phyloP scores from a whole-genome alignment of 2,888 invertebrate genomes.

The Platynereis dumerilii region DNA sequence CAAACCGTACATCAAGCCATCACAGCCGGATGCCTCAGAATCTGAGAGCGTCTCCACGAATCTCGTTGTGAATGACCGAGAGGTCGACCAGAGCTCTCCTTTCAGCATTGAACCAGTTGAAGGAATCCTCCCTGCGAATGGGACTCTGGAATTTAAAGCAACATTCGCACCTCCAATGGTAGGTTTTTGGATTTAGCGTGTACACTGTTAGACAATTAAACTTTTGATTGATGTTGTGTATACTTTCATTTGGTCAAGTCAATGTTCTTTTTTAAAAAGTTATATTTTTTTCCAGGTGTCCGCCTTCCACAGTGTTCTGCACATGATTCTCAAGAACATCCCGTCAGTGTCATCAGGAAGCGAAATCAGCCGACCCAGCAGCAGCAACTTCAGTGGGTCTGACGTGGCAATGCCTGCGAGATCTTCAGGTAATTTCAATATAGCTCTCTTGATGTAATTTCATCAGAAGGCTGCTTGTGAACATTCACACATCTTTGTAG shows the following conservation, averaged over 20 bases:
- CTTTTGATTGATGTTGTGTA: constrained; percentile 1
- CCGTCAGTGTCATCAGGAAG: constrained; percentile 36
- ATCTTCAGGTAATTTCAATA: too few species aligned
- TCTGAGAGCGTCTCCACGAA: background rate
- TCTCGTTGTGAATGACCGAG: constrained; percentile 39
- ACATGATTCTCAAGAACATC: constrained; percentile 56
- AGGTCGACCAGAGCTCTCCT: constrained; percentile 54
- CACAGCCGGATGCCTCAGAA: constrained; percentile 30
- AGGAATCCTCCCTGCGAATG: constrained; percentile 47
- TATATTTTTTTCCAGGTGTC: constrained; percentile 44
- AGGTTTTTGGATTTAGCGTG: constrained; percentile 27
- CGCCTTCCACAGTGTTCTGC: constrained; percentile 54
- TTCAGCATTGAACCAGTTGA: constrained; percentile 58
- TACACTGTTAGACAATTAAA: background rate
- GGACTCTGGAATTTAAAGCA: constrained; percentile 49
- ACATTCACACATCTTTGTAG: too few species aligned
- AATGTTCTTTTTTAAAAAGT: background rate
- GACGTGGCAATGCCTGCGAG: background rate
- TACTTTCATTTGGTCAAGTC: too few species aligned
- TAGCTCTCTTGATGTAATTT: too few species aligned
- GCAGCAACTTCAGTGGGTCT: constrained; percentile 8
- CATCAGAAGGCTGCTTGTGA: too few species aligned
- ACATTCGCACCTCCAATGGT: constrained; percentile 61
- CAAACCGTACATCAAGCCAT: constrained; percentile 53
- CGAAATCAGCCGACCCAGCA: background rate